Evolutionary conservation across 2,888 invertebrate species (phyloP), one percentile per base, ranked within the genome.

Genomic region (Osmoderma eremita): DNA sequence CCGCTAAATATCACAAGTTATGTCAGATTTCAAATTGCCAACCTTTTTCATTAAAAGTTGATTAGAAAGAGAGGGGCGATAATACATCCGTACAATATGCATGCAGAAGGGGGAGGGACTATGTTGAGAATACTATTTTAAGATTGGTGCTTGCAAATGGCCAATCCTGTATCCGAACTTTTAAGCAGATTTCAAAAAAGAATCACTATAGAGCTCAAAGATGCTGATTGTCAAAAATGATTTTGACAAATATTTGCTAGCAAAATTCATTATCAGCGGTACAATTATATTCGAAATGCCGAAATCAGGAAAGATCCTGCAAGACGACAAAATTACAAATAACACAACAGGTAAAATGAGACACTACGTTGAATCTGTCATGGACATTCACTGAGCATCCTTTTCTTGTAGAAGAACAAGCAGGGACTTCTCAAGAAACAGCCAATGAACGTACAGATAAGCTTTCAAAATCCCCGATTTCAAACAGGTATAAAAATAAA

Each of bases 251-350:
- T 58, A 42, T 58, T 58, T 42, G 22, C 58, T 58, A 58, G 22
- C 58, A 58, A 58, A 58, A 58, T 58, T 58, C 42, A 45, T 42
- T 24, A 58, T 58, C 38, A 45, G 42, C 42, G 58, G 58, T 58
- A 49, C 22, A 45, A 24, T 45, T 45, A 58, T 42, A 42, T 22
- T 58, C 42, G 56, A 56, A 38, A 71, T 71, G 71, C 68, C 71
- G 62, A 67, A 69, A 69, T 69, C 67, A 17, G 67, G 67, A 65
- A 71, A 69, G 53, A 61, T 49, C 58, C 53, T 38, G 17, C 56
- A 67, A 45, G 67, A 70, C 12, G 54, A 41, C 58, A 69, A 70
- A 69, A 67, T 66, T 67, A 39, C 36, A 30, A 67, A 62, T 65
- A 67, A 64, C 42, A 30, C 69, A 12, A 8, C 67, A 63, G 69